Conservation (phyloP, 2,113 vertebrate genomes). For the Poeciliopsis occidentalis region DNA sequence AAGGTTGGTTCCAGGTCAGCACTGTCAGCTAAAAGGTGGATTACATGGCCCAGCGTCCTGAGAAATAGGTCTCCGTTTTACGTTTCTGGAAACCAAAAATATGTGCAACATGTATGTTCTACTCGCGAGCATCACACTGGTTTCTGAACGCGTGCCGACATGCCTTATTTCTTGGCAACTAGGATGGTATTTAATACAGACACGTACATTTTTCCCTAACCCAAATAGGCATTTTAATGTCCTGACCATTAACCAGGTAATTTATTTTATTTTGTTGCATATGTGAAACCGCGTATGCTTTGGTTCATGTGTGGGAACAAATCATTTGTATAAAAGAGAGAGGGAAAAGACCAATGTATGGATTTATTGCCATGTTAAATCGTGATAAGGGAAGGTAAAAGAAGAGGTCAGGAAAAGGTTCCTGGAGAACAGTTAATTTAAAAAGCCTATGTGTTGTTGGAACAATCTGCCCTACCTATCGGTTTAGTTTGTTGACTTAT, state of each 20-base stretch:
- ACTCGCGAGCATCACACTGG: neutral
- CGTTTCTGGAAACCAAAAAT: neutral
- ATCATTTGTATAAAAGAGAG: neutral
- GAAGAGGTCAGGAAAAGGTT: neutral
- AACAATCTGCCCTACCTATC: neutral
- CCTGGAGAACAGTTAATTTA: neutral
- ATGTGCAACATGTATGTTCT: neutral
- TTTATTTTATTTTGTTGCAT: neutral
- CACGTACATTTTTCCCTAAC: neutral
- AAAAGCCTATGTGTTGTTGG: neutral
- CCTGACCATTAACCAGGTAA: neutral
- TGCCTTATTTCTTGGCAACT: neutral
- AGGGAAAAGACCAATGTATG: neutral
- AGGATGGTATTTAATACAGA: neutral
- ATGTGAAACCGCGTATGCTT: neutral
- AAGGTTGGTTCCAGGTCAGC: neutral
- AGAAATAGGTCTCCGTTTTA: slow-evolving; percentile 1
- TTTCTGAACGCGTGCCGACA: neutral
- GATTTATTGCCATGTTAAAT: neutral
- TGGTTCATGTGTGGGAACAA: neutral
- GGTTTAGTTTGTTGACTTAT: neutral
- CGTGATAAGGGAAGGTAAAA: neutral
- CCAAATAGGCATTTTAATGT: neutral
- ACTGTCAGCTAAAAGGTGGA: neutral
- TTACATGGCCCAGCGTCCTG: neutral